Evolutionary conservation across 2,888 invertebrate species (phyloP).

Genomic region (Rhagium mordax): DNA sequence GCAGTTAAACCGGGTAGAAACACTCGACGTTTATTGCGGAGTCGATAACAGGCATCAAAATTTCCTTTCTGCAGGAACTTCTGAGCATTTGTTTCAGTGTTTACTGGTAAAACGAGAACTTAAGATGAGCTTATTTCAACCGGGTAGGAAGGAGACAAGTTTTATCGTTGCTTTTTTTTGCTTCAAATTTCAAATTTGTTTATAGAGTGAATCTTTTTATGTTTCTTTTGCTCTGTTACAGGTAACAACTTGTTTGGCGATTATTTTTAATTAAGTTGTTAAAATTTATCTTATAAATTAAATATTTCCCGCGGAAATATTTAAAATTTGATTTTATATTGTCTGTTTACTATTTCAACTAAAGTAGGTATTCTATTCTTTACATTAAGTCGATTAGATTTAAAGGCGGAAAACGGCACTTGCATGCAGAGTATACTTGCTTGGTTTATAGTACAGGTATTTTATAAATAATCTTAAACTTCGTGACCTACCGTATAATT

Average conservation of each 20-base stretch:
- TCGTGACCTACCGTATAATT: no score
- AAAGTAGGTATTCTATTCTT: no score
- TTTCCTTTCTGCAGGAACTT: constrained; percentile 2
- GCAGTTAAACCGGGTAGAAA: neutral
- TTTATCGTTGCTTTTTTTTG: neutral
- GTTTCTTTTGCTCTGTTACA: neutral
- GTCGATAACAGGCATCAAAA: neutral
- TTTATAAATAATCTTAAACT: no score
- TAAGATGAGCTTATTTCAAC: neutral
- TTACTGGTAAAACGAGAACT: neutral
- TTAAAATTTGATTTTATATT: no score
- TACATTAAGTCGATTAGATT: no score
- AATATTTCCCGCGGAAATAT: no score
- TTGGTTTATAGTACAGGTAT: no score
- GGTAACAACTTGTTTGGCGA: neutral
- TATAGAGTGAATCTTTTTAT: neutral
- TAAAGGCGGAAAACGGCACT: no score
- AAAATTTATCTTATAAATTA: no score
- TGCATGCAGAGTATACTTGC: no score
- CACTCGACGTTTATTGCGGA: constrained; percentile 5
- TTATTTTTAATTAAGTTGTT: neutral
- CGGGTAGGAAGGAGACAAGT: neutral
- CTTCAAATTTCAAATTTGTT: neutral
- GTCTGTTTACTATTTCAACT: no score
- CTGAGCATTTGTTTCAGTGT: constrained; percentile 7